Conservation (phyloP, 2,888 invertebrate genomes). For the Zhuqinia jingwanae region DNA sequence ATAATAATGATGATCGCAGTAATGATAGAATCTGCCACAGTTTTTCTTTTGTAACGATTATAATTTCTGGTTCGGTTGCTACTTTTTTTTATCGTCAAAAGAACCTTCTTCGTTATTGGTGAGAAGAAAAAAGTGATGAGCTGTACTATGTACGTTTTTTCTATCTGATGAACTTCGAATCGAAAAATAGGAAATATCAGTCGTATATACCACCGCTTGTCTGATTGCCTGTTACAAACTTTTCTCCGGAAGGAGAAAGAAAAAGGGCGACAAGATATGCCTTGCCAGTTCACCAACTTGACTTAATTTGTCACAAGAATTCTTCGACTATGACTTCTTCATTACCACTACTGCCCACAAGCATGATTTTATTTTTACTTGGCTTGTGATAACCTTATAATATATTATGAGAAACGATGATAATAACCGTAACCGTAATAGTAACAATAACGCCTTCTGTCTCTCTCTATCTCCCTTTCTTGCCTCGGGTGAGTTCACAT, state of each 20-base stretch:
- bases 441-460: constrained; percentile 31
- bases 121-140: neutral
- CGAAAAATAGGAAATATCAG: no score
- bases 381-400: constrained; percentile 44
- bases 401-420: constrained; percentile 30
- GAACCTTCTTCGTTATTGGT: neutral
- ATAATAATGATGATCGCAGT: constrained; percentile 26
- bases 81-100: neutral
- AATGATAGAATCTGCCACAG: neutral
- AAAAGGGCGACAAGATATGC: constrained; percentile 2
- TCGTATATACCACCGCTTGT: no score
- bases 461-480: neutral
- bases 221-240: no score
- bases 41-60: neutral
- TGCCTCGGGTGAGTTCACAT: constrained; percentile 54
- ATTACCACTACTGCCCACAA: neutral
- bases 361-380: neutral
- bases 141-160: neutral
- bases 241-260: neutral
- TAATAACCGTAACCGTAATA: constrained; percentile 23
- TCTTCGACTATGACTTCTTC: neutral
- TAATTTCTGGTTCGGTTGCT: constrained; percentile 15
- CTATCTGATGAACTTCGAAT: no score
- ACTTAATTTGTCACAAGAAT: constrained; percentile 4
- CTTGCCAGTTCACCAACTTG: constrained; percentile 1